Base-by-base conservation (phyloP, 2,888 invertebrate species). In the Mycogona germanica region DNA sequence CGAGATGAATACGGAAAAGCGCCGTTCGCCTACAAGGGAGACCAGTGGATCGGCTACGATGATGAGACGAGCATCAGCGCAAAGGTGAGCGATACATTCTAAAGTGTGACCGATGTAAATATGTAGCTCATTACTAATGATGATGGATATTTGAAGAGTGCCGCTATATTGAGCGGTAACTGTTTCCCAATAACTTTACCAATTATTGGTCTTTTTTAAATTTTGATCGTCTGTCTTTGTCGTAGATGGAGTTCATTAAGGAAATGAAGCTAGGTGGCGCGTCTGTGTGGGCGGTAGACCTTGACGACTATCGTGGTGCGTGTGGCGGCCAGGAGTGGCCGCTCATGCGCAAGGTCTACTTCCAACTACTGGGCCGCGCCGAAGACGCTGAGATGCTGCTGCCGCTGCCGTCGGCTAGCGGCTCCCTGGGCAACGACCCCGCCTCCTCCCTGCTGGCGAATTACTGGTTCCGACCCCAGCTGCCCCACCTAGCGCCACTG, bases 41-140 rank as follows among this genome's bases (percentile, higher is more conserved):
- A 86, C 62, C 89, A 92, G 65, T 92, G 92, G 88, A 87, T 89
- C 35, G 85, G 89, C 40, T 93, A 80, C 65, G 93, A 93, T 65
- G 86, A 89, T 68, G 75, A 75, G 0, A 78, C 78, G 55, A 87
- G 87, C 14, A 76, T 89, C 17, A 78, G 73, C 56, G 74, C 75
- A 65, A 84, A 84, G 76, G 82, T 82, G 68, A 62, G 58, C 53
- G n/a, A n/a, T n/a, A n/a, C n/a, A n/a, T n/a, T n/a, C n/a, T n/a
- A n/a, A 17, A 29, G 4, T 38, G 19, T n/a, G n/a, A n/a, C n/a
- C n/a, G n/a, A n/a, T n/a, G n/a, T n/a, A n/a, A n/a, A n/a, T n/a
- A n/a, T n/a, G n/a, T n/a, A n/a, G n/a, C n/a, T n/a, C n/a, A n/a
- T n/a, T n/a, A n/a, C n/a, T n/a, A n/a, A n/a, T n/a, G n/a, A n/a